A percentile compares a stretch with the other conserved stretches of the same genome.
Evolutionary conservation across 2,113 vertebrate genomes (phyloP).

Genomic region (Lichenostomus cassidix): DNA sequence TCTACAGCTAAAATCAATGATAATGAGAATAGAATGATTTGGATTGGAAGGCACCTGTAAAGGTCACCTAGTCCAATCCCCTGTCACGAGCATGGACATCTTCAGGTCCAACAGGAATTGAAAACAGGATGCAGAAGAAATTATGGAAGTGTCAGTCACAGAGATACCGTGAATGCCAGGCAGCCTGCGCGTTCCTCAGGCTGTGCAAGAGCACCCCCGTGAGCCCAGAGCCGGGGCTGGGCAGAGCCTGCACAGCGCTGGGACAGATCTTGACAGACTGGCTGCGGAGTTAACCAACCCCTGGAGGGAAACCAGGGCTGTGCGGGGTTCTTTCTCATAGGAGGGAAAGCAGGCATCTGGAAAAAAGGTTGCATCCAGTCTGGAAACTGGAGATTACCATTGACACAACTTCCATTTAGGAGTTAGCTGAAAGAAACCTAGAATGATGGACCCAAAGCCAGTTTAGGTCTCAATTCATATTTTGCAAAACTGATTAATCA

Average conservation of each 20-base stretch:
- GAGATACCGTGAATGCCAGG: fast-evolving
- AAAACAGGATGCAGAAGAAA: background rate
- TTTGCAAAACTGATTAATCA: background rate
- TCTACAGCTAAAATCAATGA: background rate
- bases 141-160: background rate
- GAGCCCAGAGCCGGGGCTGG: background rate
- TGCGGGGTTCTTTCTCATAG: background rate
- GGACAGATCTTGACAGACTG: fast-evolving
- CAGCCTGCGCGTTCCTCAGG: background rate
- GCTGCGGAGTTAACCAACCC: background rate
- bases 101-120: background rate
- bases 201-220: constrained; percentile 59
- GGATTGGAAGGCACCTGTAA: background rate
- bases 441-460: background rate
- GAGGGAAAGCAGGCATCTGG: background rate
- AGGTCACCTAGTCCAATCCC: background rate
- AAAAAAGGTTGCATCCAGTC: background rate
- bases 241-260: background rate
- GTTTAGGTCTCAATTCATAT: background rate
- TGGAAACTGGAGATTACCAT: background rate
- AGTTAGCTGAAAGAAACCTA: background rate
- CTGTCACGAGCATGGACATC: background rate
- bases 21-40: background rate
- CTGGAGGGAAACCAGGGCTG: background rate
- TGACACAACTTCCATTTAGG: background rate